A percentile compares a stretch with the other conserved stretches of the same genome.
These are phyloP conservation scores for Romanogobio albipinnatus DNA, from an alignment of 2,113 vertebrate genomes.

Conservation along the genomic window DNA sequence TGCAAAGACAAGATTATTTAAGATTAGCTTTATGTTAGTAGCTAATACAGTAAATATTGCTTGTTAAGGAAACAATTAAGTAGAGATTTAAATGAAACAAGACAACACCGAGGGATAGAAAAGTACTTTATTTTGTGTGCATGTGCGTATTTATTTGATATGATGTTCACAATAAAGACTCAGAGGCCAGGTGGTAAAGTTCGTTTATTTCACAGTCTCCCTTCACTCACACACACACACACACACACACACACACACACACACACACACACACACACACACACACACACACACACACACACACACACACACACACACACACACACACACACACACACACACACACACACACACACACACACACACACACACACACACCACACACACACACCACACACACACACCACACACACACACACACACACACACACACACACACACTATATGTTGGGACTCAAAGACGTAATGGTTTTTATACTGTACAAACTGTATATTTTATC, in stretches of 20 bases:
- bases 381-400: no score
- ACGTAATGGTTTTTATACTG: background rate
- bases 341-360: no score
- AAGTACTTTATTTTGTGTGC: slow-evolving; percentile 41
- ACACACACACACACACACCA: no score
- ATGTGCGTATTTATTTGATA: slow-evolving; percentile 7
- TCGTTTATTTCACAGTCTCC: slow-evolving; percentile 64
- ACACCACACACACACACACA: no score
- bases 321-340: no score
- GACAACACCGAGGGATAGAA: slow-evolving; percentile 7
- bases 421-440: no score
- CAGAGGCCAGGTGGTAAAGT: slow-evolving; percentile 53
- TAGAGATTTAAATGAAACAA: slow-evolving; percentile 9
- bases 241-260: background rate
- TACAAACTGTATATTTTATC: background rate
- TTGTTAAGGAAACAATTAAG: background rate
- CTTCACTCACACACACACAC: background rate
- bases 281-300: background rate
- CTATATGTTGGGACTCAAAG: background rate
- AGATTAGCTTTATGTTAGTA: background rate
- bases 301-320: no score
- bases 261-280: background rate
- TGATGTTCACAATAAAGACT: slow-evolving; percentile 55
- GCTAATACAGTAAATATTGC: background rate
- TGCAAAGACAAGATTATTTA: background rate